Evolutionary conservation across 2,888 invertebrate genomes (phyloP), one percentile per base, ranked within the genome.

Genomic region (Sarcophaga rosellei): DNA sequence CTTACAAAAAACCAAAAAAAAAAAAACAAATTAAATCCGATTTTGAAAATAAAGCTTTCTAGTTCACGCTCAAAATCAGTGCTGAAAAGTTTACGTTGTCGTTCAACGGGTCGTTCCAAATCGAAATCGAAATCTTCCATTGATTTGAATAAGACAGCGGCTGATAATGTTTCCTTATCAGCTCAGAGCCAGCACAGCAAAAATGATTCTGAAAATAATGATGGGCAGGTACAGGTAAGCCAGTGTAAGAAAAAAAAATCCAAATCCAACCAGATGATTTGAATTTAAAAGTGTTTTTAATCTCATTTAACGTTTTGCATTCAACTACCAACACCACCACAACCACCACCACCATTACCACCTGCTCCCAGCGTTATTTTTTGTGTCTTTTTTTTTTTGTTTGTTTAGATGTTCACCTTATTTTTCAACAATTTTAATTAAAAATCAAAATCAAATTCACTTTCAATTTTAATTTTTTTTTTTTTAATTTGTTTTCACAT

Each of bases 21-120:
- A 35, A 8, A 8, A 35, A 6, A 6, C 6, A 6, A 35, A 35
- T 1, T 1, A 35, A 35, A 35, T 2, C 35, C 35, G 35, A 35
- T 15, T 47, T 15, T 53, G 53, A 45, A 53, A 11, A 72, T 68
- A 86, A 88, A 91, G 91, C 88, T 90, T 84, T 84, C 89, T 83
- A 89, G 85, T 88, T 88, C 90, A 87, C 90, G 91, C 84, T 91
- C 91, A 81, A 91, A 90, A 87, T 90, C 90, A 59, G 90, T 91
- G 84, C 88, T 91, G 88, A 91, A 90, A 90, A 90, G 91, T 88
- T 90, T 91, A 79, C 89, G 91, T 88, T 90, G 89, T 88, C 90
- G 89, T 87, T 88, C 90, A n/a, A 87, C 88, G 68, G 88, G 90
- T 72, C 87, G 89, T 66, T 89, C 89, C 20, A 89, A 89, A 70